Conservation (phyloP, 2,113 vertebrate species). For the Vidua chalybeata region DNA sequence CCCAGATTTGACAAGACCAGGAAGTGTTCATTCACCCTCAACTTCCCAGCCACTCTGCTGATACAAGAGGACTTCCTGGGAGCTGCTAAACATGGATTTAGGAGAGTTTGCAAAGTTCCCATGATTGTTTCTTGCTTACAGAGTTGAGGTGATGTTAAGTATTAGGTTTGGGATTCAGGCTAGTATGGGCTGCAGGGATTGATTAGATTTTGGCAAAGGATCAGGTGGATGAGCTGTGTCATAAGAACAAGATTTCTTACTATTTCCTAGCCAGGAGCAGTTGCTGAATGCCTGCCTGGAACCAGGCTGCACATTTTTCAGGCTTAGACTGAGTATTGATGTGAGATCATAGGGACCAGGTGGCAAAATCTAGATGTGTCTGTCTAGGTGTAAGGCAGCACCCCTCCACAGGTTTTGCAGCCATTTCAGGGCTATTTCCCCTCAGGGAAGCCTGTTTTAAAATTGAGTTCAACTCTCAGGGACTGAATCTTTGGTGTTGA, state of each 20-base stretch:
- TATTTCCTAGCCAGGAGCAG: not conserved
- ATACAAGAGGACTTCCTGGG: not conserved
- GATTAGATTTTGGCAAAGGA: not conserved
- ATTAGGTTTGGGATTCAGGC: not conserved
- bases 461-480: not conserved
- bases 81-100: not conserved
- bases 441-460: not conserved
- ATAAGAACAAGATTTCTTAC: not conserved
- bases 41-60: not conserved
- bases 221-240: not conserved
- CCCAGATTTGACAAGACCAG: not conserved
- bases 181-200: not conserved
- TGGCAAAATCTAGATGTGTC: not conserved
- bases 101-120: not conserved
- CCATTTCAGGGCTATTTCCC: not conserved
- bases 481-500: not conserved
- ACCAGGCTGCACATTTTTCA: not conserved
- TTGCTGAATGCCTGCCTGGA: not conserved
- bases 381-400: not conserved
- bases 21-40: not conserved
- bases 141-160: accelerated
- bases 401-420: not conserved
- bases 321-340: not conserved
- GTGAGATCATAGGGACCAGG: not conserved
- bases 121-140: not conserved